Base-by-base conservation (phyloP, 2,888 invertebrate species). In the Colostygia pectinataria region DNA sequence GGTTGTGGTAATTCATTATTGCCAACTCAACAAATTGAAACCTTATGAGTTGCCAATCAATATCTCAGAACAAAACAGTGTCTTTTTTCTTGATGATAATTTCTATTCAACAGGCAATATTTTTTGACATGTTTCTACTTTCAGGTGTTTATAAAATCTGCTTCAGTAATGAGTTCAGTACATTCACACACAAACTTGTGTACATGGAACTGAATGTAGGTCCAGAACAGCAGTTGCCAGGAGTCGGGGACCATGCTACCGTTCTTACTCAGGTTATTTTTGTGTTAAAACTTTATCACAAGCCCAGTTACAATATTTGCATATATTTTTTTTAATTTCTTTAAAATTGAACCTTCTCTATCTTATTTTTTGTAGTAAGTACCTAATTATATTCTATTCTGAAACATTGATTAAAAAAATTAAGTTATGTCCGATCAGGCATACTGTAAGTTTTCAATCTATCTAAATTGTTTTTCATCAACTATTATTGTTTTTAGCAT, bases 111-210 rank as follows among this genome's bases (percentile, higher is more conserved):
- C n/a, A n/a, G n/a, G n/a, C n/a, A n/a, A n/a, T n/a, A n/a, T n/a
- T n/a, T n/a, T n/a, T n/a, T n/a, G n/a, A n/a, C n/a, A n/a, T n/a
- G n/a, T n/a, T n/a, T n/a, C n/a, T n/a, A n/a, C n/a, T 43, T 63
- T 68, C 92, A 66, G 98, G 98, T 55, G 90, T 95, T 0, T 97
- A 97, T 74, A 93, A 94, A 56, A 95, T 95, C 7, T 99, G 99
- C 87, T 99, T 99, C 84, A 98, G 98, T 80, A 99, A 99, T 90
- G 98, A 99, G 83, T 99, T 99, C 82, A 99, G 99, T 36, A 99
- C 99, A 43, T 99, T 99, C 85, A 97, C 98, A 4, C 99, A 99
- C 79, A 99, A 99, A 87, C 92, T 99, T 59, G 97, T 99, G 14
- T 99, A 99, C 83, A 97, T 99, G 95, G 99, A 99, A 81, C 95